Conservation (phyloP, 1,140 invertebrate species). For the Drosophila athabasca region DNA sequence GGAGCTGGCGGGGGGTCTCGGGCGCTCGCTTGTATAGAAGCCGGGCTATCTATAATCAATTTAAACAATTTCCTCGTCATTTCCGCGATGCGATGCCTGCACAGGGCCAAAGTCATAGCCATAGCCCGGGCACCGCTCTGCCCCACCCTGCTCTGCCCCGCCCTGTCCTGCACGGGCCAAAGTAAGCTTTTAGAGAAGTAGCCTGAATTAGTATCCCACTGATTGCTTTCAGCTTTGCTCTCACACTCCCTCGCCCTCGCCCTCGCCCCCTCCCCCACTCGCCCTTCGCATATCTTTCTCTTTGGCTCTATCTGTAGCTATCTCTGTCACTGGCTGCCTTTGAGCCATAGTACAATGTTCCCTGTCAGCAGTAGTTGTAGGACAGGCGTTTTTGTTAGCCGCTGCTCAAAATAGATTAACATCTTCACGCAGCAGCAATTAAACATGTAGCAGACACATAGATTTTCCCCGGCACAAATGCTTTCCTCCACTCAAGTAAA, state of each 20-base stretch:
- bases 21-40: conserved; percentile 31
- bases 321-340: conserved; percentile 39
- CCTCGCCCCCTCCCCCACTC: no score
- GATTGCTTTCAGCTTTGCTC: conserved; percentile 50
- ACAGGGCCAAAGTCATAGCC: conserved; percentile 11
- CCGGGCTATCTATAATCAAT: conserved; percentile 74
- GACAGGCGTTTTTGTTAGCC: conserved; percentile 44
- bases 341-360: conserved; percentile 50
- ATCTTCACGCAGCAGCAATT: conserved; percentile 63
- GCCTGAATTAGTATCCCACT: conserved; percentile 54
- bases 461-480: conserved; percentile 33
- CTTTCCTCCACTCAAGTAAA: conserved; percentile 23
- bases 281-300: background rate
- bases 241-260: background rate
- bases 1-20: background rate
- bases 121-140: no score
- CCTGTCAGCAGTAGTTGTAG: conserved; percentile 36
- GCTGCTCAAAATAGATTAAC: conserved; percentile 55
- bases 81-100: conserved; percentile 46
- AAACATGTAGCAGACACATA: conserved; percentile 62
- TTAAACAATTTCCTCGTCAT: conserved; percentile 74
- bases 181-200: conserved; percentile 42
- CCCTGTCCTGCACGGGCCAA: background rate
- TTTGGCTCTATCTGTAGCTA: conserved; percentile 3
- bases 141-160: no score